phyloP scores from a whole-genome alignment of 2,797 vertebrate species.

The Lophius americanus region DNA sequence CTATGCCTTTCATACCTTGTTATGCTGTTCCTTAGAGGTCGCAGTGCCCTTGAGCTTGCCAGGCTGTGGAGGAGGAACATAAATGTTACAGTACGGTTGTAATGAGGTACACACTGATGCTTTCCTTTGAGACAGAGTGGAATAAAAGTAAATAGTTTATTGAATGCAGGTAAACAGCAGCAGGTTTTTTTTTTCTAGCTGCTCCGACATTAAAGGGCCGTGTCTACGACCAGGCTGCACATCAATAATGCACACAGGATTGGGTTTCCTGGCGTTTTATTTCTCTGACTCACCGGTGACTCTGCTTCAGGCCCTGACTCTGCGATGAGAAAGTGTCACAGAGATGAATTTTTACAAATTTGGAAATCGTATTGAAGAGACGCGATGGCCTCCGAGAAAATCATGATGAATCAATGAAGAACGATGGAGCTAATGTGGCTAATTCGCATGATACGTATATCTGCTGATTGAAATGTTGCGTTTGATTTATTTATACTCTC shows the following conservation, averaged over 20 bases:
- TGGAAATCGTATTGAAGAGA: too few relatives aligned
- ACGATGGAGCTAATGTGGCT: too few relatives aligned
- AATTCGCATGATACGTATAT: too few relatives aligned
- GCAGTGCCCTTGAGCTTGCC: conserved; percentile 30
- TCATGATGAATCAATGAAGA: too few relatives aligned
- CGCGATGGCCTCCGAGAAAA: too few relatives aligned
- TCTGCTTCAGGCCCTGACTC: conserved; percentile 12
- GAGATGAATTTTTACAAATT: too few relatives aligned
- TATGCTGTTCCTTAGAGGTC: conserved; percentile 37
- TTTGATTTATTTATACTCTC: too few relatives aligned
- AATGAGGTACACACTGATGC: background rate
- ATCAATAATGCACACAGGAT: conserved; percentile 63
- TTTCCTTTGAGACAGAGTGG: background rate
- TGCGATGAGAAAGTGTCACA: conserved; percentile 10
- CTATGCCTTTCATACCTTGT: conserved; percentile 4
- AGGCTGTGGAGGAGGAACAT: conserved; percentile 12
- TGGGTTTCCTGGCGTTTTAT: conserved; percentile 49
- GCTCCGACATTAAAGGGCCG: conserved; percentile 21
- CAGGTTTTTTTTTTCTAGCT: conserved; percentile 2
- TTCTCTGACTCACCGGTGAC: conserved; percentile 24
- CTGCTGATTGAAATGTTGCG: too few relatives aligned
- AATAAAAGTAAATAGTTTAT: conserved; percentile 5
- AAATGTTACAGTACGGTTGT: background rate
- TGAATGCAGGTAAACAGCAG: conserved; percentile 22
- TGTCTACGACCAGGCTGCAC: conserved; percentile 15